Conservation (phyloP, 64 coral and sea anemone species). For the Porites lutea region DNA sequence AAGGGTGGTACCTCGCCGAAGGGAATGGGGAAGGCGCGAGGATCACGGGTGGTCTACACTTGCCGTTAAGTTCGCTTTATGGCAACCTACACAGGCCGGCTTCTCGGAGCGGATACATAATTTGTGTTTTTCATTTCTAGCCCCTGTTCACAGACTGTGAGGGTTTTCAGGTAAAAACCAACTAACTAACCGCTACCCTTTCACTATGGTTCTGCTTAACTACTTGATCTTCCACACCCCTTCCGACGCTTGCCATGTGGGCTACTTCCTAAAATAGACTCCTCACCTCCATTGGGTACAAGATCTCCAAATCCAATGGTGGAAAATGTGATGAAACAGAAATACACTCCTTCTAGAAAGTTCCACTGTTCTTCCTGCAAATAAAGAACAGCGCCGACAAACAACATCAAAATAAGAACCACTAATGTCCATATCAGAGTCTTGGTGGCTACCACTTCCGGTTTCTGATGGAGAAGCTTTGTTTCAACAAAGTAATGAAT, state of each 20-base stretch:
- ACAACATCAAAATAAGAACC: conserved; percentile 55
- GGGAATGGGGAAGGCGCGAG: too few relatives aligned
- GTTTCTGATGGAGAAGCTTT: conserved; percentile 64
- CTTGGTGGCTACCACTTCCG: conserved; percentile 52
- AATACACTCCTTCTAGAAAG: conserved; percentile 88
- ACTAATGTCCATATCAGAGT: conserved; percentile 81
- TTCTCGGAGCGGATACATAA: too few relatives aligned
- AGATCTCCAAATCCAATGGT: conserved; percentile 93
- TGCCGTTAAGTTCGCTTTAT: too few relatives aligned
- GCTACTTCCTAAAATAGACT: not conserved
- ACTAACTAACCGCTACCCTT: too few relatives aligned
- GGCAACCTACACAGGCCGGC: too few relatives aligned
- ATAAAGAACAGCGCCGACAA: conserved; percentile 77
- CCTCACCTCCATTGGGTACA: conserved; percentile 87
- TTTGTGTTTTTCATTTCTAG: too few relatives aligned
- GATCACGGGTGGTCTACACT: too few relatives aligned
- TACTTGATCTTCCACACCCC: too few relatives aligned
- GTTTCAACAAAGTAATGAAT: conserved; percentile 76
- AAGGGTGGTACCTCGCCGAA: too few relatives aligned
- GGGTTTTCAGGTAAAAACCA: too few relatives aligned
- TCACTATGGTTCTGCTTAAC: not conserved
- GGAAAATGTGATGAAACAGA: conserved; percentile 92
- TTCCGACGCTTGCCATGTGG: not conserved
- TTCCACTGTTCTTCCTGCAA: conserved; percentile 83
- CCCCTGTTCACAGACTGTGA: too few relatives aligned